Base-by-base conservation (phyloP, 2,797 vertebrate genomes). In the Molossus alvarezi region DNA sequence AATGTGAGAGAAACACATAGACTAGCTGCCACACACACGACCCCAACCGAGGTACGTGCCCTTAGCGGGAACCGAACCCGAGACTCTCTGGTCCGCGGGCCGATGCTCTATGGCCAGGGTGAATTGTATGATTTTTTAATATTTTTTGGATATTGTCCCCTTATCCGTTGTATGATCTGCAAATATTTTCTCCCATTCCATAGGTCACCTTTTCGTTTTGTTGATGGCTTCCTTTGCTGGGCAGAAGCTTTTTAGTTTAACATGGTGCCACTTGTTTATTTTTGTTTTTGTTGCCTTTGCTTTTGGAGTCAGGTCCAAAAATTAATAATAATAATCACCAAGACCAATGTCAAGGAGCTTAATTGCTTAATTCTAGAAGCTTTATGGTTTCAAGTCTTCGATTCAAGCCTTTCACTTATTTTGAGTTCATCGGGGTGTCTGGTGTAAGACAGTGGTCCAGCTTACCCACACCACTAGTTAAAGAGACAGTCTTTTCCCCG, bases 251-350 rank as follows among this genome's bases (percentile, higher is more conserved):
- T 41, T 77, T 29, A 51, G 48, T 87, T 87, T 62, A 29, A 62
- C 72, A 9, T 23, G n/a, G 27, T 25, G 80, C 69, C 48, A 9
- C 3, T 55, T n/a, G 18, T 80, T 53, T 23, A 53, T 71, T 87
- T 80, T 87, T 71, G 41, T 29, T 37, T 86, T 86, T 69, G 45
- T 71, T 86, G 14, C 41, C 72, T 77, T 86, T 33, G 41, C 51
- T 79, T 86, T 89, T 79, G 73, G 51, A 89, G n/a, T 89, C 60
- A 55, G 48, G 55, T n/a, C 33, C n/a, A 89, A 67, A 77, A 77
- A 65, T 2, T 33, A 45, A 45, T 45, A 45, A 45, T 45, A 57
- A 14, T 67, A 51, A 67, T 57, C 73, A 73, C 87, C 48, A 79
- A 79, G 37, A 67, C 37, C 25, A 17, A 29, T 37, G 23, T 15